phyloP scores from a whole-genome alignment of 2,113 vertebrate genomes.

The Grallaria varia region DNA sequence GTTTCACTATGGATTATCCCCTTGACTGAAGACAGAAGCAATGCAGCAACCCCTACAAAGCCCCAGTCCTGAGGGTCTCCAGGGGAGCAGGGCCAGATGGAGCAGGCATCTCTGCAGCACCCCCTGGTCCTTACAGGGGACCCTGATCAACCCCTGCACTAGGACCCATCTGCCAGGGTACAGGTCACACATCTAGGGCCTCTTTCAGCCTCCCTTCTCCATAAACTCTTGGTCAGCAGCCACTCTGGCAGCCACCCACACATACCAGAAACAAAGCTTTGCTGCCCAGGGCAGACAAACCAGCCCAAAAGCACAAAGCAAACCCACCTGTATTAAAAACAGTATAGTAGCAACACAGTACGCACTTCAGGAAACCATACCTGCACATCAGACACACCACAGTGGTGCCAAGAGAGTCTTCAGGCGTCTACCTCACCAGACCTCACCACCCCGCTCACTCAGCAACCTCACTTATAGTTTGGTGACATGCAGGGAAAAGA shows the following conservation, averaged over 20 bases:
- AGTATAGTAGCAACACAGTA: background rate
- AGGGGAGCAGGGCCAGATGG: background rate
- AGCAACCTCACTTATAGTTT: background rate
- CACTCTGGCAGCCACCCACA: background rate
- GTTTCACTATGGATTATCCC: background rate
- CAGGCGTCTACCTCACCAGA: fast-evolving
- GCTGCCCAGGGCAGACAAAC: background rate
- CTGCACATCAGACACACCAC: fast-evolving
- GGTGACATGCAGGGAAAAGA: background rate
- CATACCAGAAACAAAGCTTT: background rate
- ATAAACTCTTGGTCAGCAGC: background rate
- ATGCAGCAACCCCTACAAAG: fast-evolving
- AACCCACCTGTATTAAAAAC: fast-evolving
- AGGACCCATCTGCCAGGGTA: background rate
- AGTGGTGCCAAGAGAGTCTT: fast-evolving
- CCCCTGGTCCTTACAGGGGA: background rate
- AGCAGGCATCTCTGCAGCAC: background rate
- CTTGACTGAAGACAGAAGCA: background rate
- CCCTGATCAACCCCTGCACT: background rate
- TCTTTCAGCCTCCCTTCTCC: background rate
- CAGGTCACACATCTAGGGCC: fast-evolving
- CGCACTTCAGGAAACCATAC: fast-evolving
- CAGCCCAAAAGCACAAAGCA: background rate
- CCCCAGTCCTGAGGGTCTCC: background rate
- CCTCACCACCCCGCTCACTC: background rate